Evolutionary conservation across 2,113 vertebrate species (phyloP), one percentile per base, ranked within the genome.

Genomic region (Limnothrissa miodon): DNA sequence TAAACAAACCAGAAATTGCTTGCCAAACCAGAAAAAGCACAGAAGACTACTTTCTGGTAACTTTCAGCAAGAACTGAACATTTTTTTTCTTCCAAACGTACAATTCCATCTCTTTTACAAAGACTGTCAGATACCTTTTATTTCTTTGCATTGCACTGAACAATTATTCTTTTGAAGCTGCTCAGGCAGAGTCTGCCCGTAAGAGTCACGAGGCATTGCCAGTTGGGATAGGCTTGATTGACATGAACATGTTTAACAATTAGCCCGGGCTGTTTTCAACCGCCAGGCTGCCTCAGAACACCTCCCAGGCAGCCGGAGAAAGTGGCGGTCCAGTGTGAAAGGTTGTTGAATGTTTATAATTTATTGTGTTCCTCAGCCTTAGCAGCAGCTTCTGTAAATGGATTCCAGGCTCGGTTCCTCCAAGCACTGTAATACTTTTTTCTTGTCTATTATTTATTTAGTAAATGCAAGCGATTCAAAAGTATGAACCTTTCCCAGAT

Each of bases 201-300:
- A 89, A 74, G 90, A 85, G 46, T 42, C 19, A n/a, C 83, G 62
- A 83, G 80, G 42, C 87, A 84, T 86, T 88, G 89, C 84, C 91
- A 83, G 85, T 84, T 85, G 82, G 88, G 89, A 90, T 85, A 45
- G 83, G 83, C 82, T 87, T 94, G 93, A 93, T 90, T 92, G 92
- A 93, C 92, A 90, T 85, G 87, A 89, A 92, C 91, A 93, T 86
- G 90, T 91, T 91, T 89, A 92, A 90, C 90, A 93, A 93, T 93
- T 93, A 93, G 90, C 88, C 88, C 4, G 66, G 86, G 82, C 84
- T 81, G 84, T 84, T 82, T 84, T 87, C 85, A 87, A 80, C 82
- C 82, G 82, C 86, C 11, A 82, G 85, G 45, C 85, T 78, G 87
- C 19, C 84, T 81, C 42, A 86, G 46, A 83, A 85, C 82, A 48